Evolutionary conservation across 2,888 invertebrate species (phyloP), one percentile per base, ranked within the genome.

Genomic region (Cataglyphis rosenhaueri): DNA sequence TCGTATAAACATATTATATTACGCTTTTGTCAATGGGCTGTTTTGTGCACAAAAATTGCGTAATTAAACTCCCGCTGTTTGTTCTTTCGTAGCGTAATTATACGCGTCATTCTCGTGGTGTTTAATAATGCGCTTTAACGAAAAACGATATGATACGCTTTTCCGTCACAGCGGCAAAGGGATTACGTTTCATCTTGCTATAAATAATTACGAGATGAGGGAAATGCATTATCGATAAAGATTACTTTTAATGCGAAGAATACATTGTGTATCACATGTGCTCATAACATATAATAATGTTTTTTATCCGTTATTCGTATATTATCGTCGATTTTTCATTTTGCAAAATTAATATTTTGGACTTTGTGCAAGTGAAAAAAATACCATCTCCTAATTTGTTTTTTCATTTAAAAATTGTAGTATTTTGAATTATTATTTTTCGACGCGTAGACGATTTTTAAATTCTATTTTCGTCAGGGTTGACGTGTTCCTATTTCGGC

Each of bases 111-210:
- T 78, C 59, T 71, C 78, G 32, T 41, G 57, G 38, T 59, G 78
- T 78, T 78, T 78, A 78, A 78, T 78, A 78, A 78, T 78, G 78
- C 57, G 78, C 78, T 78, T 78, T 78, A 78, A 44, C 78, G 73
- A 55, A 44, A 78, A 78, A 78, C 73, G 73, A 71, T 65, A 65
- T 12, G 75, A 48, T 57, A 76, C 25, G 68, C 64, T 68, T 68
- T 68, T 41, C 52, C 52, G 48, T 59, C 35, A 3, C 25, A 75
- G 29, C 44, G 35, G 71, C 65, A 66, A 81, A 48, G 44, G 79
- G 81, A 79, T 48, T 59, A 71, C 75, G 65, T 81, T 87, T 81
- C 70, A 29, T 68, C 65, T 82, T 87, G 79, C 82, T 61, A 62
- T 65, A 25, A 75, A 66, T 85, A 85, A 87, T 83, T 87, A 85